phyloP scores from a whole-genome alignment of 2,113 vertebrate species.

The Odobenus rosmarus region DNA sequence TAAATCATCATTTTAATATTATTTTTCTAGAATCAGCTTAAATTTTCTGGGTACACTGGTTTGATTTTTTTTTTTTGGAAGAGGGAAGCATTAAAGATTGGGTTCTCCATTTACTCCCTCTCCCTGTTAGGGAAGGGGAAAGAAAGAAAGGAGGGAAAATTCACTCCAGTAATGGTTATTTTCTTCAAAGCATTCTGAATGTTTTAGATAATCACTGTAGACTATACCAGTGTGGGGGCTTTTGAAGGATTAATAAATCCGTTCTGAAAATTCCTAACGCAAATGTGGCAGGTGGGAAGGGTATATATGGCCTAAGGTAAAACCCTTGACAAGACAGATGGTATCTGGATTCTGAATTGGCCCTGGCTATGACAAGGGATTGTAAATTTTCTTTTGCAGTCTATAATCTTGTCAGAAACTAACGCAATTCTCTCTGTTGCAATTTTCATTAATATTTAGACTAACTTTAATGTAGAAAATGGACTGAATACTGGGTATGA shows the following conservation, averaged over 20 bases:
- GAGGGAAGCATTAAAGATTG: not conserved
- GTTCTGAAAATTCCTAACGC: constrained; percentile 17
- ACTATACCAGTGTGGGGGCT: not conserved
- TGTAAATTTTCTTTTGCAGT: constrained; percentile 65
- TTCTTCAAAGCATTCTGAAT: constrained; percentile 44
- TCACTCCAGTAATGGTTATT: constrained; percentile 18
- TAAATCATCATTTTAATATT: not conserved
- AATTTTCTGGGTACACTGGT: not conserved
- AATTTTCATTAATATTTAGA: constrained; percentile 75
- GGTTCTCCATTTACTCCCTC: not conserved
- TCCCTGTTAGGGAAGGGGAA: not conserved
- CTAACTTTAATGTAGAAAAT: constrained; percentile 62
- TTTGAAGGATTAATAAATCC: constrained; percentile 71
- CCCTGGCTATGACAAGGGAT: constrained; percentile 60
- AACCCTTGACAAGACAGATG: constrained; percentile 70
- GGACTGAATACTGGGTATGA: not conserved
- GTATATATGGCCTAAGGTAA: constrained; percentile 72
- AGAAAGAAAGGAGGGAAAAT: not conserved
- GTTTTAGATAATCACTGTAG: constrained; percentile 52
- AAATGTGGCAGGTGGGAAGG: constrained; percentile 63
- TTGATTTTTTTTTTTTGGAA: not conserved
- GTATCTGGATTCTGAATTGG: constrained; percentile 62
- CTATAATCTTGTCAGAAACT: constrained; percentile 54
- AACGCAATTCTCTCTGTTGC: constrained; percentile 51
- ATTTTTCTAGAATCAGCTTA: constrained; percentile 9